phyloP scores from a whole-genome alignment of 2,113 vertebrate species.

The Cynocephalus volans region DNA sequence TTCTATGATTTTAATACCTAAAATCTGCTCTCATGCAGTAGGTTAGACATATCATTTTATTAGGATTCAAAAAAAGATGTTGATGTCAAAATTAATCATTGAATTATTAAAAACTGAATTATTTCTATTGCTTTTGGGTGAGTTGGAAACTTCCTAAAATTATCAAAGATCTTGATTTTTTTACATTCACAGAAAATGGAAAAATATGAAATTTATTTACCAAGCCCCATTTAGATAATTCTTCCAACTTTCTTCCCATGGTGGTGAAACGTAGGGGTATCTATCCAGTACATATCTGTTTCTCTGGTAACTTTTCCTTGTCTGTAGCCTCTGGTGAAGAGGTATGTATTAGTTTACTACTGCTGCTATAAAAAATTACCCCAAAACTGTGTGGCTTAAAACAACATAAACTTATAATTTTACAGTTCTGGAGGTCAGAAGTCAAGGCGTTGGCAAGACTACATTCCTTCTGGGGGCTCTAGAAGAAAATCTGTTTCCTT shows the following conservation, averaged over 20 bases:
- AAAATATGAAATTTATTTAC: not conserved
- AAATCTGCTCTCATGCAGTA: not conserved
- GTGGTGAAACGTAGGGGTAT: not conserved
- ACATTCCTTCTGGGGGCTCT: not conserved
- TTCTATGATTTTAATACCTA: not conserved
- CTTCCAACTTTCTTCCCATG: not conserved
- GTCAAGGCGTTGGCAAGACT: not conserved
- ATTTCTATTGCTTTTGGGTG: slow-evolving; percentile 15
- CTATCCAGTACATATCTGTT: not conserved
- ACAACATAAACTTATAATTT: not conserved
- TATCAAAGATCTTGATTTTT: slow-evolving; percentile 27
- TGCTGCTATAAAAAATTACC: not conserved
- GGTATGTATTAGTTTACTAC: not conserved
- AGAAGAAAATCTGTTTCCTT: not conserved
- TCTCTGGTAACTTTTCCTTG: not conserved
- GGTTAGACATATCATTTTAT: not conserved
- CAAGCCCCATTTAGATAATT: not conserved
- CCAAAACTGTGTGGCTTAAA: not conserved
- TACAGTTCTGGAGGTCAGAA: not conserved
- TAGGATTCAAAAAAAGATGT: not conserved
- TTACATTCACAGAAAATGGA: not conserved
- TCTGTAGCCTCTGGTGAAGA: not conserved
- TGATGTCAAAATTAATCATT: slow-evolving; percentile 4
- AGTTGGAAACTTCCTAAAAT: slow-evolving; percentile 42
- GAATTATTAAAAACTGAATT: slow-evolving; percentile 46